Evolutionary conservation across 2,113 vertebrate genomes (phyloP).

Genomic region (Fregata magnificens): DNA sequence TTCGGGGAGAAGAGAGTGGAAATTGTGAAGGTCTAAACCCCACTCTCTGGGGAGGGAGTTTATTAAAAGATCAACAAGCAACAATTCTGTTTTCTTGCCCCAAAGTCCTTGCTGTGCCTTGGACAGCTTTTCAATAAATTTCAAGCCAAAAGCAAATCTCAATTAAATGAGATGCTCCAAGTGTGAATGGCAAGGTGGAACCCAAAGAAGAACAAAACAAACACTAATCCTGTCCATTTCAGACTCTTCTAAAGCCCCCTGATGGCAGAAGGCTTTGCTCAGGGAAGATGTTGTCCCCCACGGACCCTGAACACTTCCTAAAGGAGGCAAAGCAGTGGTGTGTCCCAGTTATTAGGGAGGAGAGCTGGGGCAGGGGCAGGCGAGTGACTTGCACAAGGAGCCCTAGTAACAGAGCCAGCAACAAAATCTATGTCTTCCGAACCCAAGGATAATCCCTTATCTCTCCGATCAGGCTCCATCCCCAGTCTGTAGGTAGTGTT

Average conservation of each 20-base stretch:
- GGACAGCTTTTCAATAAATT: not conserved
- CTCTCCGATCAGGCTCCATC: not conserved
- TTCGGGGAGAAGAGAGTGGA: not conserved
- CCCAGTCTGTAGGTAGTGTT: not conserved
- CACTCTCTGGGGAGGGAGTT: not conserved
- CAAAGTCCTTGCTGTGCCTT: not conserved
- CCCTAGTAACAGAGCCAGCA: not conserved
- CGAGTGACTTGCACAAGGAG: not conserved
- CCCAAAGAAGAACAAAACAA: not conserved
- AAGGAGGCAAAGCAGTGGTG: accelerated
- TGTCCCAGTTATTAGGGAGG: not conserved
- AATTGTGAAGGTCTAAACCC: not conserved
- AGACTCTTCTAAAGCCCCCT: not conserved
- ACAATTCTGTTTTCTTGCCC: not conserved
- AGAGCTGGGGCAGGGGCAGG: not conserved
- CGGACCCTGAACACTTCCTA: not conserved
- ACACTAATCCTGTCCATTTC: not conserved
- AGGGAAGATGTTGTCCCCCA: not conserved
- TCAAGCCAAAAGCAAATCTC: not conserved
- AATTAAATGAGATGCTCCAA: not conserved
- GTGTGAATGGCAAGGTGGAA: not conserved
- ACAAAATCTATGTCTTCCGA: not conserved
- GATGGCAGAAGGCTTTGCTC: not conserved
- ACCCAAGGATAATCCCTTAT: not conserved
- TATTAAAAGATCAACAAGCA: not conserved